Conservation (phyloP, 2,888 invertebrate species). For the Plagodis pulveraria region DNA sequence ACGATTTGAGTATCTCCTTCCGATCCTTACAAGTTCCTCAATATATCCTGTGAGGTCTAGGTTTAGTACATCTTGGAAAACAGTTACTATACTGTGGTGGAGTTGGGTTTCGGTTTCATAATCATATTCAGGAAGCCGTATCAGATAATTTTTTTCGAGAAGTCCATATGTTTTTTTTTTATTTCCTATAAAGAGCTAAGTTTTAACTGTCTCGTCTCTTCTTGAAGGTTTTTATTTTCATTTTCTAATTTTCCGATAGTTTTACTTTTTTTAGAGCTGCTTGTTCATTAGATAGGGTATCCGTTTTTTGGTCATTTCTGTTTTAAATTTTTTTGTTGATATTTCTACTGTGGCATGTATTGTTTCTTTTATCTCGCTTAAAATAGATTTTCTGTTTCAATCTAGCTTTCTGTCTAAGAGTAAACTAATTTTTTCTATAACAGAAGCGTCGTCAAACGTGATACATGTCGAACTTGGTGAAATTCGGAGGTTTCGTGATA, state of each 20-base stretch:
- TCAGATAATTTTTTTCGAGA: too few species aligned
- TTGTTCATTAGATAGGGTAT: constrained; percentile 1
- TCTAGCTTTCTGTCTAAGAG: constrained; percentile 6
- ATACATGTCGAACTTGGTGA: background rate
- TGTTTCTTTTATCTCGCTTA: background rate
- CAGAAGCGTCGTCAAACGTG: background rate
- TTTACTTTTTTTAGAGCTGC: background rate
- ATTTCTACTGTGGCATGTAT: background rate
- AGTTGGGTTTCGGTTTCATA: too few species aligned
- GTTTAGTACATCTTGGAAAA: too few species aligned
- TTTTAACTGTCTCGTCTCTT: constrained; percentile 2
- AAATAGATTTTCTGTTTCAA: constrained; percentile 3
- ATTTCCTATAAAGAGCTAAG: too few species aligned
- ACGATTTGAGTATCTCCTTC: too few species aligned
- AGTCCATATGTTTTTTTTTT: too few species aligned
- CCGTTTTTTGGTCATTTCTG: constrained; percentile 2
- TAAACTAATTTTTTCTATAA: background rate
- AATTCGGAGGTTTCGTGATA: background rate
- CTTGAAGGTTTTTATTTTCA: constrained; percentile 3
- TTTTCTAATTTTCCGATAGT: constrained; percentile 2
- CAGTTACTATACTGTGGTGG: too few species aligned
- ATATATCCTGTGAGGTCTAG: too few species aligned
- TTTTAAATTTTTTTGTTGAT: background rate
- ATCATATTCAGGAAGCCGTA: too few species aligned
- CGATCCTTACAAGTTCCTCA: too few species aligned